Conservation (phyloP, 2,888 invertebrate genomes). For the Rhabditophanes sp. region DNA sequence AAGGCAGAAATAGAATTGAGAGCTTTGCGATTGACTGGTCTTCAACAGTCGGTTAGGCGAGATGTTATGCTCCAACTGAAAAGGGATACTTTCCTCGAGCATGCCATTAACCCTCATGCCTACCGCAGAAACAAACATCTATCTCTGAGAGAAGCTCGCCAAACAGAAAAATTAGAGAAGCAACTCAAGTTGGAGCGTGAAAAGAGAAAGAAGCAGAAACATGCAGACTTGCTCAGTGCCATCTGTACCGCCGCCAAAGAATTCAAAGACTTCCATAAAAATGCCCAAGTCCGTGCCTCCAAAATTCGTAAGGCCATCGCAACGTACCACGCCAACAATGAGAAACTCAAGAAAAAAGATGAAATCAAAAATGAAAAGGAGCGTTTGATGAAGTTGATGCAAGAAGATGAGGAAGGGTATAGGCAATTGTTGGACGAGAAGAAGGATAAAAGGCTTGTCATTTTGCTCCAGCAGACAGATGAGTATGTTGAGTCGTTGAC, state of each 20-base stretch:
- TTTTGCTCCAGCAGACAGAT: constrained; percentile 89
- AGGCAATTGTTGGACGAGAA: constrained; percentile 97
- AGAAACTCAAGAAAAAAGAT: constrained; percentile 95
- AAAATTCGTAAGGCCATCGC: constrained; percentile 87
- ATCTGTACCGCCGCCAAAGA: constrained; percentile 61
- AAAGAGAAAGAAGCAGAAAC: constrained; percentile 86
- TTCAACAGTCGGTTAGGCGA: constrained; percentile 57
- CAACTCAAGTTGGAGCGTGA: constrained; percentile 97
- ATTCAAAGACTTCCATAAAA: constrained; percentile 56
- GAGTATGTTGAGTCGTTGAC: constrained; percentile 92
- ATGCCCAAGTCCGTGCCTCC: constrained; percentile 64
- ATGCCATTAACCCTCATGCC: constrained; percentile 85
- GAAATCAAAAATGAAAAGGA: constrained; percentile 96
- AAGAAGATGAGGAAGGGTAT: constrained; percentile 98
- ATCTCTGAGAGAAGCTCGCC: constrained; percentile 82
- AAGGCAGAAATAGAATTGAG: constrained; percentile 88
- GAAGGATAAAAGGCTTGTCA: constrained; percentile 95
- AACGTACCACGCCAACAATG: constrained; percentile 93
- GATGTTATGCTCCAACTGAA: constrained; percentile 60
- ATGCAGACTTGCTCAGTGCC: constrained; percentile 81
- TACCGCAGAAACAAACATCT: constrained; percentile 93
- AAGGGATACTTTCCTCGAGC: constrained; percentile 84
- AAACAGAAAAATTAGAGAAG: constrained; percentile 93
- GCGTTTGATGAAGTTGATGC: constrained; percentile 91
- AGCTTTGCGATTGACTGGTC: constrained; percentile 78